A percentile compares a stretch with the other conserved stretches of the same genome.
Evolutionary conservation across 2,797 vertebrate species (phyloP).

Genomic region (Myripristis murdjan): DNA sequence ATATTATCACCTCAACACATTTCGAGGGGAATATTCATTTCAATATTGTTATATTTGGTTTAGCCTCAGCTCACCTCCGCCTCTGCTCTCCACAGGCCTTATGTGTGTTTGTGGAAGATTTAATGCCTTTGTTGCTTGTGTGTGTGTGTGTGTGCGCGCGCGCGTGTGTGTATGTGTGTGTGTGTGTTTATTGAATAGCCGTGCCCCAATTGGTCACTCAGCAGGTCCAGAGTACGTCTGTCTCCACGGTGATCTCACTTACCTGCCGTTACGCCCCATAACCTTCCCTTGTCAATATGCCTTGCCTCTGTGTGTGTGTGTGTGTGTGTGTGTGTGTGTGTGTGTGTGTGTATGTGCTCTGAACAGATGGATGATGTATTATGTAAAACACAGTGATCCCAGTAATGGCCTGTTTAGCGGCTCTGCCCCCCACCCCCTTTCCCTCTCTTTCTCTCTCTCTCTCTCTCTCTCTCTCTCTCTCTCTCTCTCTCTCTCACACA

Average conservation of each 20-base stretch:
- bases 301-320: neutral
- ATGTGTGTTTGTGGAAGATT: neutral
- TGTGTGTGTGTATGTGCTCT: slow-evolving; percentile 49
- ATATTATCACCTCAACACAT: too few relatives aligned
- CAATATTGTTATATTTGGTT: too few relatives aligned
- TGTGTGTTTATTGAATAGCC: slow-evolving; percentile 39
- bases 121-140: slow-evolving; percentile 4
- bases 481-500: slow-evolving; percentile 26
- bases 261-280: slow-evolving; percentile 58
- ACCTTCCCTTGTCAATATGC: slow-evolving; percentile 38
- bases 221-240: slow-evolving; percentile 46
- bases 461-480: too few relatives aligned
- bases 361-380: slow-evolving; percentile 87
- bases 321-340: slow-evolving; percentile 25
- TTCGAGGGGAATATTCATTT: too few relatives aligned
- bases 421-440: slow-evolving; percentile 23
- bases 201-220: slow-evolving; percentile 32
- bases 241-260: slow-evolving; percentile 63
- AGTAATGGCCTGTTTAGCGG: slow-evolving; percentile 84
- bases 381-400: slow-evolving; percentile 87
- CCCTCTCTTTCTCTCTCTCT: too few relatives aligned
- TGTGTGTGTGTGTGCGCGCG: neutral
- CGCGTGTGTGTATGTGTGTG: neutral
- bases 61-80: neutral
- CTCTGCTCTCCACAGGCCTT: neutral